A percentile compares a stretch with the other conserved stretches of the same genome.
Evolutionary conservation across 2,888 invertebrate genomes (phyloP).

Genomic region (Agriopis aurantiaria): DNA sequence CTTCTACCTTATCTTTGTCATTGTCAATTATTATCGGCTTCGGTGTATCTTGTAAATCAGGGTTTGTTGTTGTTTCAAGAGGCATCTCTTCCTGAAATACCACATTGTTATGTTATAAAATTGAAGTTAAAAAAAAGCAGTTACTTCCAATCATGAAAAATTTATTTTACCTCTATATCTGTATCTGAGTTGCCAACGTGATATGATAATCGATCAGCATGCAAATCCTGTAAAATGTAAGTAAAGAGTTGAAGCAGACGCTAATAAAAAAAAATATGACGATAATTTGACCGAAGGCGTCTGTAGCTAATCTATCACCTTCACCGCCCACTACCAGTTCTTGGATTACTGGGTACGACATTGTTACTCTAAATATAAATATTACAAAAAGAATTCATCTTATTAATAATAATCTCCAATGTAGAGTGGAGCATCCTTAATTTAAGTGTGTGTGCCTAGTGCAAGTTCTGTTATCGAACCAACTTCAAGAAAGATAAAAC

Average conservation of each 20-base stretch:
- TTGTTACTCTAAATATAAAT: too few relatives aligned
- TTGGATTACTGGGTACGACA: too few relatives aligned
- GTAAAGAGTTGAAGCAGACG: too few relatives aligned
- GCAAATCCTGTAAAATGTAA: constrained; percentile 7
- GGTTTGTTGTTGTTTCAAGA: constrained; percentile 3
- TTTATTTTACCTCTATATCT: background rate
- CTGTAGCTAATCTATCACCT: too few relatives aligned
- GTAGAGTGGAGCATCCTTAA: too few relatives aligned
- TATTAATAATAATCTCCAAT: too few relatives aligned
- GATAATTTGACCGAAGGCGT: too few relatives aligned
- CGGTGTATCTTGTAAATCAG: background rate
- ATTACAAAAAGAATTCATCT: background rate
- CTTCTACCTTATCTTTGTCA: background rate
- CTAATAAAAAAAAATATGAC: too few relatives aligned
- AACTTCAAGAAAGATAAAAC: constrained; percentile 5
- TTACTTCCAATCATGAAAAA: background rate
- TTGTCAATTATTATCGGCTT: constrained; percentile 6
- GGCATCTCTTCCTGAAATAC: background rate
- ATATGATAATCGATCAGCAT: constrained; percentile 3
- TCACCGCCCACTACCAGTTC: too few relatives aligned
- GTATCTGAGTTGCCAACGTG: background rate
- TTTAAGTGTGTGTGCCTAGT: too few relatives aligned
- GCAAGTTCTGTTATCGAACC: too few relatives aligned
- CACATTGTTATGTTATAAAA: too few relatives aligned
- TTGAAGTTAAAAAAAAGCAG: background rate